phyloP scores from a whole-genome alignment of 2,888 invertebrate genomes.

The Trachelus tabidus region DNA sequence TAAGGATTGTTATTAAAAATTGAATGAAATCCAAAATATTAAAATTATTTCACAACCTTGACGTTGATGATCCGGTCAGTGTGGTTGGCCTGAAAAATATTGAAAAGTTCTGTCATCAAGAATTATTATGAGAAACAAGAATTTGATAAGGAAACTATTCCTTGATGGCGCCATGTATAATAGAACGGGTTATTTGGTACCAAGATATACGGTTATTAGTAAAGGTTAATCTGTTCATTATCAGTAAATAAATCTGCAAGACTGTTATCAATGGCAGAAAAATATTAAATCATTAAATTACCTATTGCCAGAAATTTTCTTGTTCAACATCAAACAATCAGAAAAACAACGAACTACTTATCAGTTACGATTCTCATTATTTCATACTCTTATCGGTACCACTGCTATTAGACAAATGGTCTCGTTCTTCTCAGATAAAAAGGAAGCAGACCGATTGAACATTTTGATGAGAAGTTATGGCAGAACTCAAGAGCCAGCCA shows the following conservation, averaged over 20 bases:
- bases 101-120: neutral
- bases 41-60: neutral
- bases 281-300: neutral
- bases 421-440: neutral
- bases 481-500: neutral
- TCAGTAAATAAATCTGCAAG: neutral
- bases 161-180: neutral
- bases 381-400: neutral
- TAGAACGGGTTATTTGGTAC: neutral
- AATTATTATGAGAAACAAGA: neutral
- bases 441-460: neutral
- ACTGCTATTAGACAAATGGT: neutral
- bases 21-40: neutral
- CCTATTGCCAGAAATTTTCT: neutral
- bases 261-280: neutral
- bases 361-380: neutral
- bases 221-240: neutral
- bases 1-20: neutral
- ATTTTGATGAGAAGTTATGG: neutral
- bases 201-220: neutral
- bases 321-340: neutral
- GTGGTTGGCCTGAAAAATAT: neutral
- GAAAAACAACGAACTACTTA: neutral
- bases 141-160: neutral
- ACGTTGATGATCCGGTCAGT: neutral